Percentiles rank a stretch among this genome's conserved stretches.
Evolutionary conservation across 2,888 invertebrate species (phyloP).

Genomic region (Leistus spinibarbis): DNA sequence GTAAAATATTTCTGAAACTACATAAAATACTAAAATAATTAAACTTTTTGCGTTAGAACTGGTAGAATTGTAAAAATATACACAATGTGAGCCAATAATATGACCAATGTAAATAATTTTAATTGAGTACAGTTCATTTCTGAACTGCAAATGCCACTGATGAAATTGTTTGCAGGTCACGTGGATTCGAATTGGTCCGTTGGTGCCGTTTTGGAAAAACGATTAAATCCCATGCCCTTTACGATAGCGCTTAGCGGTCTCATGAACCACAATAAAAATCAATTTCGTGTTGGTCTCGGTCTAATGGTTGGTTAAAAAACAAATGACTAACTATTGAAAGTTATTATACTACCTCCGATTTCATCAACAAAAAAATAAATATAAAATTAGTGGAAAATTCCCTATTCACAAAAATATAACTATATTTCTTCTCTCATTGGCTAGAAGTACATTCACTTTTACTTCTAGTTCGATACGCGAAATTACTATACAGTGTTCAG

Average conservation of each 20-base stretch:
- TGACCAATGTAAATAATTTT: no score
- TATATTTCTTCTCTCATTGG: slow-evolving; percentile 7
- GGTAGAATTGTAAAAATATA: no score
- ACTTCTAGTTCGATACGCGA: neutral
- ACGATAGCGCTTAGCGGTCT: slow-evolving; percentile 90
- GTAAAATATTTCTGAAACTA: no score
- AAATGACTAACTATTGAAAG: slow-evolving; percentile 1
- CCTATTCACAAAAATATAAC: slow-evolving; percentile 21
- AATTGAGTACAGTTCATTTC: no score
- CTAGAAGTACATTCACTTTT: neutral
- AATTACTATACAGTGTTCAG: neutral
- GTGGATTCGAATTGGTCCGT: slow-evolving; percentile 93
- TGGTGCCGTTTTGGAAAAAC: slow-evolving; percentile 93
- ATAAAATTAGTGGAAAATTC: slow-evolving; percentile 29
- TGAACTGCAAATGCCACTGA: no score
- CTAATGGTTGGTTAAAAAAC: slow-evolving; percentile 84
- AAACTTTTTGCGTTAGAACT: no score
- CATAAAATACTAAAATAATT: no score
- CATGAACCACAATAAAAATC: slow-evolving; percentile 90
- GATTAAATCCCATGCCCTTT: slow-evolving; percentile 90
- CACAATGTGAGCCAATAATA: no score
- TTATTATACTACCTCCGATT: slow-evolving; percentile 25
- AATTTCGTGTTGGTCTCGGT: slow-evolving; percentile 93
- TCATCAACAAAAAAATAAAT: slow-evolving; percentile 16
- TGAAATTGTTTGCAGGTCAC: slow-evolving; percentile 69